Conservation (phyloP, 2,113 vertebrate species). For the Gavia stellata region DNA sequence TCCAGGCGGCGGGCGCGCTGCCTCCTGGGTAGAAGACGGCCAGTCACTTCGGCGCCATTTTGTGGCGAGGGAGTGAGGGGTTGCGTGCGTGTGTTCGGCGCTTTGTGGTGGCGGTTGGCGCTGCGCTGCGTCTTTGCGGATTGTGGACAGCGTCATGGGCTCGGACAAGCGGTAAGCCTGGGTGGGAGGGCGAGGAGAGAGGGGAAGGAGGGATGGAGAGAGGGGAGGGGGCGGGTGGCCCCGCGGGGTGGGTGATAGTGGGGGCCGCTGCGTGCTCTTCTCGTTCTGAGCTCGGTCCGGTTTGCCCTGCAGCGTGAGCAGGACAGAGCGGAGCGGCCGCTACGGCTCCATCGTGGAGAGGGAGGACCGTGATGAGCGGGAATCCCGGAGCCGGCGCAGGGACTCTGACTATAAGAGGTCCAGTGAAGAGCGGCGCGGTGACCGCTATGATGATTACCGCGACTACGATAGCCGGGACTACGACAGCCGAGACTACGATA, state of each 20-base stretch:
- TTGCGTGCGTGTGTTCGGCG: neutral
- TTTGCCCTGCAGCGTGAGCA: constrained; percentile 79
- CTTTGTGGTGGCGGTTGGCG: neutral
- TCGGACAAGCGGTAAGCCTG: constrained; percentile 88
- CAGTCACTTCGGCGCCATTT: constrained; percentile 72
- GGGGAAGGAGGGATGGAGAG: neutral
- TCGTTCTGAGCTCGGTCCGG: neutral
- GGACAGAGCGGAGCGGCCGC: constrained; percentile 92
- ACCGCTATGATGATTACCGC: constrained; percentile 89
- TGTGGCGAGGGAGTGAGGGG: constrained; percentile 16
- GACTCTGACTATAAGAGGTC: constrained; percentile 88
- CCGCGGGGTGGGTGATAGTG: neutral
- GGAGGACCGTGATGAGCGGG: constrained; percentile 85
- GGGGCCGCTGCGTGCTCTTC: neutral
- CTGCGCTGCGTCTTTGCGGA: neutral
- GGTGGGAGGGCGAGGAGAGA: neutral
- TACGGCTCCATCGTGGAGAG: constrained; percentile 90
- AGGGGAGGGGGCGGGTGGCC: neutral
- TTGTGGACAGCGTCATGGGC: constrained; percentile 76
- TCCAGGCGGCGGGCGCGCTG: constrained; percentile 28
- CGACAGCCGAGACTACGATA: constrained; percentile 72
- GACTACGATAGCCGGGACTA: constrained; percentile 85
- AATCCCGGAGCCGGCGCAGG: constrained; percentile 81
- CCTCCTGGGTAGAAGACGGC: constrained; percentile 74
- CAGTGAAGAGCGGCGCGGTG: constrained; percentile 85